Evolutionary conservation across 2,797 vertebrate species (phyloP).

Genomic region (Poeciliopsis turneri): DNA sequence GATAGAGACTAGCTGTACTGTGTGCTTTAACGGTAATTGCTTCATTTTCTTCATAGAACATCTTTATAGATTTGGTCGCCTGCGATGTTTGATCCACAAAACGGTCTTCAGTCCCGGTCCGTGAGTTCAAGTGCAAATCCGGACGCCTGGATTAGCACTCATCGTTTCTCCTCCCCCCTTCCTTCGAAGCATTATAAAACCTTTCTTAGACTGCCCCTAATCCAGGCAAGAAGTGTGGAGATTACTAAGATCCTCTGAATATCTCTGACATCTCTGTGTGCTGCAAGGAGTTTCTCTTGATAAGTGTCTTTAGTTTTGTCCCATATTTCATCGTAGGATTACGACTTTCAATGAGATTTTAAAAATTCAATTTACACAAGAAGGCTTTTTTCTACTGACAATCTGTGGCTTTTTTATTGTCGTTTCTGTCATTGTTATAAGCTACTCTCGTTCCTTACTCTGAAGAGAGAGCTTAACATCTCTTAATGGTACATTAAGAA

Average conservation of each 20-base stretch:
- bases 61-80: not conserved
- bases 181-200: slow-evolving; percentile 60
- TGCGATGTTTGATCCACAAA: slow-evolving; percentile 2
- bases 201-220: slow-evolving; percentile 71
- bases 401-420: not conserved
- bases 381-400: not conserved
- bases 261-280: not conserved
- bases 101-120: slow-evolving; percentile 31
- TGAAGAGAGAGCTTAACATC: not conserved
- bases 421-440: not conserved
- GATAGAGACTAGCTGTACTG: not conserved
- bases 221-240: slow-evolving; percentile 65
- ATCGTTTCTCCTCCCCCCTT: not conserved
- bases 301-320: not conserved
- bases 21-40: not conserved
- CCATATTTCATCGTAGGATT: not conserved
- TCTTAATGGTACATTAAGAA: not conserved
- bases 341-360: not conserved
- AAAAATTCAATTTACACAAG: not conserved
- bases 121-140: slow-evolving; percentile 65
- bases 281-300: not conserved
- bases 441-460: not conserved
- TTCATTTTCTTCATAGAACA: not conserved
- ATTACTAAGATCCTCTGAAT: slow-evolving; percentile 68
- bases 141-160: slow-evolving; percentile 62